phyloP scores from a whole-genome alignment of 2,888 invertebrate genomes.

The Taphrorychus bicolor region DNA sequence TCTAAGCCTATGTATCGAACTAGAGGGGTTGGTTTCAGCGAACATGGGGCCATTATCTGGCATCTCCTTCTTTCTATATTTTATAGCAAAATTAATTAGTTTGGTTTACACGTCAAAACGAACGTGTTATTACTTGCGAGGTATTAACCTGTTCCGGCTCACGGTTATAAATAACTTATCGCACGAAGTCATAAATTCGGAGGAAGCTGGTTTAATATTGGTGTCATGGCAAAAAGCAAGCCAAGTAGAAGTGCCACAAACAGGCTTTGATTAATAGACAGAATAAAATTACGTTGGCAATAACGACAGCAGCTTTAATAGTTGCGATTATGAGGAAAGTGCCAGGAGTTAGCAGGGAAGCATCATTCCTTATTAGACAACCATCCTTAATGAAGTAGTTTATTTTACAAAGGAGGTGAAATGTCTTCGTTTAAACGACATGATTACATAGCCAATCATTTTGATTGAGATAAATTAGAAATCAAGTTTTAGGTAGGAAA shows the following conservation, averaged over 20 bases:
- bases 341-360: background rate
- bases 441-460: too few relatives aligned
- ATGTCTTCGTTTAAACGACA: too few relatives aligned
- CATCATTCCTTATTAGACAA: too few relatives aligned
- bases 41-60: too few relatives aligned
- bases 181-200: conserved; percentile 19
- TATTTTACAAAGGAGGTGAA: too few relatives aligned
- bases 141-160: conserved; percentile 5
- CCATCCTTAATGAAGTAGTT: too few relatives aligned
- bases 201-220: conserved; percentile 18
- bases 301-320: conserved; percentile 11
- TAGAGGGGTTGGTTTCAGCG: too few relatives aligned
- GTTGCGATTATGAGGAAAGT: conserved; percentile 9
- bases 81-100: too few relatives aligned
- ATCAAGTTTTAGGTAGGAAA: too few relatives aligned
- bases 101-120: background rate
- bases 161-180: conserved; percentile 26
- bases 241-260: conserved; percentile 22
- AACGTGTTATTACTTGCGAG: background rate
- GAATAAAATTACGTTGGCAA: conserved; percentile 20
- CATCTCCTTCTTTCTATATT: too few relatives aligned
- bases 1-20: background rate
- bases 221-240: conserved; percentile 29
- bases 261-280: conserved; percentile 26
- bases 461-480: too few relatives aligned